Percentiles rank a stretch among this genome's conserved stretches.
phyloP scores from a whole-genome alignment of 2,888 invertebrate species.

The Aplocera efformata region DNA sequence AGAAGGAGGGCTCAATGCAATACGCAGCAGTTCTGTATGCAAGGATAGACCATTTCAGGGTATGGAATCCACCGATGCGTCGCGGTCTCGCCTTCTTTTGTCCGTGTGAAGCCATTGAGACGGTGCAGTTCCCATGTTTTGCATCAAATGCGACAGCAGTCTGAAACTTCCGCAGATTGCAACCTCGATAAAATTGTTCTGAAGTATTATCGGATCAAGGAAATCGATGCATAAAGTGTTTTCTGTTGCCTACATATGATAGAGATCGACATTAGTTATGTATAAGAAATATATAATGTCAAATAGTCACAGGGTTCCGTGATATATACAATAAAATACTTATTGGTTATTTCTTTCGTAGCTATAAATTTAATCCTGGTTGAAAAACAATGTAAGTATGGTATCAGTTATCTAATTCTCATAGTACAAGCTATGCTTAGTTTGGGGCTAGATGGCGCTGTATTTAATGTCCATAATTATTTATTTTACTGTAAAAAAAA shows the following conservation, averaged over 20 bases:
- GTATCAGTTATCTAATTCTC: too few relatives aligned
- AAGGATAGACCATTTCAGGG: conserved; percentile 43
- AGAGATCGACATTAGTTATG: too few relatives aligned
- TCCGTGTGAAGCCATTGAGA: conserved; percentile 69
- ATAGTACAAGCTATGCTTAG: too few relatives aligned
- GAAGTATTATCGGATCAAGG: conserved; percentile 12
- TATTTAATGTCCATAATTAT: too few relatives aligned
- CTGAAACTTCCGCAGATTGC: conserved; percentile 27
- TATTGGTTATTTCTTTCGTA: too few relatives aligned
- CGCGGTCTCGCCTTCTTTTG: conserved; percentile 72
- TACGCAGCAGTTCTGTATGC: conserved; percentile 27
- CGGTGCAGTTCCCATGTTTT: conserved; percentile 66
- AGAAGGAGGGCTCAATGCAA: conserved; percentile 34
- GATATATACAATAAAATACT: too few relatives aligned
- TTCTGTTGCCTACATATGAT: background rate
- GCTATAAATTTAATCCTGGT: too few relatives aligned
- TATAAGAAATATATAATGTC: too few relatives aligned
- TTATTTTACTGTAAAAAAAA: too few relatives aligned
- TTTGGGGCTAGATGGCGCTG: too few relatives aligned
- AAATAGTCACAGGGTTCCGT: too few relatives aligned
- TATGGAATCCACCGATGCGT: conserved; percentile 56
- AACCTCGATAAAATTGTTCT: conserved; percentile 22
- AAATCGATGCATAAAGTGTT: background rate
- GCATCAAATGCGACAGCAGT: conserved; percentile 47
- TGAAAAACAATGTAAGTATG: too few relatives aligned